Conservation (phyloP, 2,888 invertebrate species). For the Brachyopa scutellaris region DNA sequence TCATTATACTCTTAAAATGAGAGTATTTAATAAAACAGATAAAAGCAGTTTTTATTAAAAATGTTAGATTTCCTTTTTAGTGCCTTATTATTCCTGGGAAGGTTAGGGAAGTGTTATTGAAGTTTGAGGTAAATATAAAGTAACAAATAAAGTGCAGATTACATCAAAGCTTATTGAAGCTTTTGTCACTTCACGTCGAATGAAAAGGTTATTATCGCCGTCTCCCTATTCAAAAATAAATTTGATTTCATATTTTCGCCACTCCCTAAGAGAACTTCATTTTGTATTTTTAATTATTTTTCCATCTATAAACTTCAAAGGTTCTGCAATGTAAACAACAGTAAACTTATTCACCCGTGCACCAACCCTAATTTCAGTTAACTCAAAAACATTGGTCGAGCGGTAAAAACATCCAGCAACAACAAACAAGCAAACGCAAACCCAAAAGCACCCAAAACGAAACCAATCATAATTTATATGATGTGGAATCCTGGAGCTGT, state of each 20-base stretch:
- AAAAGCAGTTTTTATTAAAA: too few species aligned
- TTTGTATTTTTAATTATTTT: conserved; percentile 23
- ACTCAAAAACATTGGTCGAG: neutral
- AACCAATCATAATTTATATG: conserved; percentile 80
- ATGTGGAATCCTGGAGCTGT: conserved; percentile 77
- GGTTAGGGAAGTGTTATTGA: too few species aligned
- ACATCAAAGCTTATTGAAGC: too few species aligned
- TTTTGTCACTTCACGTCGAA: too few species aligned
- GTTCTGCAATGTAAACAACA: conserved; percentile 11
- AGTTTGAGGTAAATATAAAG: too few species aligned
- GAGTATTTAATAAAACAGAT: too few species aligned
- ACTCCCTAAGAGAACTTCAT: neutral
- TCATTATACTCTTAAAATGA: too few species aligned
- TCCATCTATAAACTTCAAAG: neutral
- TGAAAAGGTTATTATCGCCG: neutral
- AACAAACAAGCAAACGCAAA: neutral
- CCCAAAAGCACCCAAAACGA: conserved; percentile 32
- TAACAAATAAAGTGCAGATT: too few species aligned
- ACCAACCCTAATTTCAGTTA: neutral
- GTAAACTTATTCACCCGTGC: conserved; percentile 5
- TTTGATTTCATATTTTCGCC: neutral
- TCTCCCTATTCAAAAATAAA: neutral
- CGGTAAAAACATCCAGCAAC: neutral
- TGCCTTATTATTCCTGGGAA: too few species aligned
- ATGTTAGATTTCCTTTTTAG: too few species aligned